A percentile compares a stretch with the other conserved stretches of the same genome.
Evolutionary conservation across 2,888 invertebrate species (phyloP).

Genomic region (Coenonympha glycerion): DNA sequence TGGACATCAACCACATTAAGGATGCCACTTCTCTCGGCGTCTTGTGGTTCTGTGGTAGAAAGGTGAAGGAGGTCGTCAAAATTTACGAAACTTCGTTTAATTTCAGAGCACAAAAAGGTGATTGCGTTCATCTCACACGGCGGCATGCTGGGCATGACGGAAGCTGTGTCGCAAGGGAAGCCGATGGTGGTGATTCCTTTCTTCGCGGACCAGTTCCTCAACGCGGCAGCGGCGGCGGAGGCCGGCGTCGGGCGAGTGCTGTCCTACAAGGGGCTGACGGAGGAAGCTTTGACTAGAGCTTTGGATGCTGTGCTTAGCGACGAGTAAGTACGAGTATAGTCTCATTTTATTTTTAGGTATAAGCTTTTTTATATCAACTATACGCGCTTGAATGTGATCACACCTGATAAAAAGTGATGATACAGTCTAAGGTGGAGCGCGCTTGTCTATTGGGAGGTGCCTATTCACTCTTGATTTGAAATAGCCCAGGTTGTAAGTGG

Average conservation of each 20-base stretch:
- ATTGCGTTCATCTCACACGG: slow-evolving; percentile 78
- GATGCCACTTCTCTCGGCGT: too few relatives aligned
- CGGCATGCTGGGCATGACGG: slow-evolving; percentile 77
- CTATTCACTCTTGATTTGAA: too few relatives aligned
- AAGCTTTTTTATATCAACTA: too few relatives aligned
- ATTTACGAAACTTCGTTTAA: not conserved
- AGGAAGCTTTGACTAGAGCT: slow-evolving; percentile 67
- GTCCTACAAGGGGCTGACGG: slow-evolving; percentile 66
- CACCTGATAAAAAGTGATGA: too few relatives aligned
- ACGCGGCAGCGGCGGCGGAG: slow-evolving; percentile 69
- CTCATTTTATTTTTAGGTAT: too few relatives aligned
- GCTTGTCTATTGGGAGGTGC: too few relatives aligned
- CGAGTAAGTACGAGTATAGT: slow-evolving; percentile 66
- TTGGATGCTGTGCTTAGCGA: slow-evolving; percentile 69
- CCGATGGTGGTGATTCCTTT: slow-evolving; percentile 78
- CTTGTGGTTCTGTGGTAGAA: too few relatives aligned
- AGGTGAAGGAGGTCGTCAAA: too few relatives aligned
- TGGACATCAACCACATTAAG: too few relatives aligned
- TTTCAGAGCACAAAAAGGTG: slow-evolving; percentile 76
- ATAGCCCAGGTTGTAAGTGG: too few relatives aligned
- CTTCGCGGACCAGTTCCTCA: slow-evolving; percentile 78
- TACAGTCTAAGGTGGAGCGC: too few relatives aligned
- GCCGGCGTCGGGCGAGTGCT: slow-evolving; percentile 72
- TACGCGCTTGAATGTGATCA: too few relatives aligned
- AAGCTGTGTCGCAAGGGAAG: slow-evolving; percentile 77